Evolutionary conservation across 2,113 vertebrate species (phyloP).

Genomic region (Istiophorus platypterus): DNA sequence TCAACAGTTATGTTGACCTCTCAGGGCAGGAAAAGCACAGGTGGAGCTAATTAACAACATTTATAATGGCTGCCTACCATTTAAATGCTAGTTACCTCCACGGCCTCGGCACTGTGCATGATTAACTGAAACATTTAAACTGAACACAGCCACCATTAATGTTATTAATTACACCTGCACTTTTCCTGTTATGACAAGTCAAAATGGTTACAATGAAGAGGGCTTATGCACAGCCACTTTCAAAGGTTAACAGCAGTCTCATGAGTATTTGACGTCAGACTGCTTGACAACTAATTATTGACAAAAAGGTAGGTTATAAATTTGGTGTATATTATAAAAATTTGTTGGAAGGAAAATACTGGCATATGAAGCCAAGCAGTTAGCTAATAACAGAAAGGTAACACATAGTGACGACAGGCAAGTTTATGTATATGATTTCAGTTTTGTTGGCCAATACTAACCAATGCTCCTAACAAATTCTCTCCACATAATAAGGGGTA

Average conservation of each 20-base stretch:
- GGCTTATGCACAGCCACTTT: background rate
- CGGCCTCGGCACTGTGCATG: too few relatives aligned
- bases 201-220: background rate
- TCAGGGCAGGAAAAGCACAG: background rate
- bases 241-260: too few relatives aligned
- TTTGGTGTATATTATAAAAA: background rate
- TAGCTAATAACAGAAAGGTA: background rate
- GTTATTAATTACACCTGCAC: constrained; percentile 14
- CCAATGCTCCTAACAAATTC: background rate
- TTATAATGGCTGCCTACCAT: background rate
- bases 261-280: background rate
- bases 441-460: background rate
- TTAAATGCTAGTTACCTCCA: background rate
- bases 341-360: background rate
- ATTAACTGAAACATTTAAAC: background rate
- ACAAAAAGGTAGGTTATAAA: background rate
- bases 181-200: background rate
- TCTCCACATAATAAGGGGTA: background rate
- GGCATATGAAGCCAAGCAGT: background rate
- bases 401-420: too few relatives aligned
- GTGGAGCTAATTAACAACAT: background rate
- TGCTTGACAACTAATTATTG: background rate
- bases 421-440: background rate
- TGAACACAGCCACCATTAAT: background rate
- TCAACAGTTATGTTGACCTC: background rate